phyloP scores from a whole-genome alignment of 2,888 invertebrate genomes.

The Brassicogethes aeneus region DNA sequence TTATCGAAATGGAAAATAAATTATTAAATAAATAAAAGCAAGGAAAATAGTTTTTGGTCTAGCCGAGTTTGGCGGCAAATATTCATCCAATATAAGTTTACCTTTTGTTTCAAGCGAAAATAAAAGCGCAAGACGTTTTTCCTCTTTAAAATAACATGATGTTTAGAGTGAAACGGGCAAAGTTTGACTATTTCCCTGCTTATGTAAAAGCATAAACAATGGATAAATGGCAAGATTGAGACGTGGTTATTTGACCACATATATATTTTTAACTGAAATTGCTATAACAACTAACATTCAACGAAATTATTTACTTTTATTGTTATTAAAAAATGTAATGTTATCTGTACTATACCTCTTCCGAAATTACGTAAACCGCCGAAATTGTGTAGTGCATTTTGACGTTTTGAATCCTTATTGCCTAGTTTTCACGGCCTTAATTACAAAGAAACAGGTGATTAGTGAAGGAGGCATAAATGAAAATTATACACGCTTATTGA shows the following conservation, averaged over 20 bases:
- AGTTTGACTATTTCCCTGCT: not conserved
- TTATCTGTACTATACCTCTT: too few species aligned
- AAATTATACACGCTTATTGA: too few species aligned
- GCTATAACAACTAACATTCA: not conserved
- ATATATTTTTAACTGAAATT: not conserved
- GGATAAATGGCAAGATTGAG: not conserved
- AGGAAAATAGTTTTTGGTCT: not conserved
- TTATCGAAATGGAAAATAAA: not conserved
- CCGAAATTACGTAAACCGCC: too few species aligned
- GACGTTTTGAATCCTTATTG: too few species aligned
- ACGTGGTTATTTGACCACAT: slow-evolving; percentile 1
- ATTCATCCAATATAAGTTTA: not conserved
- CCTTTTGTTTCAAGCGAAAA: not conserved
- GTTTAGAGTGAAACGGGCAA: not conserved
- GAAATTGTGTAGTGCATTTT: too few species aligned
- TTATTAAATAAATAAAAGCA: not conserved
- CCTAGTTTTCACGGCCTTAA: too few species aligned
- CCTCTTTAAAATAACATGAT: not conserved
- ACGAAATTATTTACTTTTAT: too few species aligned
- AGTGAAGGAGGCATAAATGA: too few species aligned
- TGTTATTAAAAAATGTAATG: too few species aligned
- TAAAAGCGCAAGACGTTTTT: not conserved
- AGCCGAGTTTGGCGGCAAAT: not conserved
- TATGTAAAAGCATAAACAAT: not conserved
- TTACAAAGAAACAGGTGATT: too few species aligned